Evolutionary conservation across 2,797 vertebrate species (phyloP).

Genomic region (Pseudochirops corinnae): DNA sequence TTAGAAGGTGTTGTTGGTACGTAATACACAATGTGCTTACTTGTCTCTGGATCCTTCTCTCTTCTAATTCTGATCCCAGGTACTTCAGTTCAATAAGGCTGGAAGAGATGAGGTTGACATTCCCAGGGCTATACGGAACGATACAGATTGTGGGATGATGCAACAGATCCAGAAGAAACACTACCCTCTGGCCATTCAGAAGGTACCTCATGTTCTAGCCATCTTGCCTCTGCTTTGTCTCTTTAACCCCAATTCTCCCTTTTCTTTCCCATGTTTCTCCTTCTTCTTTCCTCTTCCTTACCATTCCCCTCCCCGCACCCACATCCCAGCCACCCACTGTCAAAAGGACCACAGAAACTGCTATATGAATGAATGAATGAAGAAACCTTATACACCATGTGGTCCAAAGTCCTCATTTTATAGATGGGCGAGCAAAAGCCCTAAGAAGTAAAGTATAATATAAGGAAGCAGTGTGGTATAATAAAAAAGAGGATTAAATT

Average conservation of each 20-base stretch:
- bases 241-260: neutral
- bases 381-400: neutral
- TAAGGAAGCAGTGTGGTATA: neutral
- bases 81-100: constrained; percentile 81
- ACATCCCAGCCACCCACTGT: neutral
- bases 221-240: neutral
- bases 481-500: neutral
- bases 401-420: neutral
- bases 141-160: constrained; percentile 61
- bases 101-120: constrained; percentile 29
- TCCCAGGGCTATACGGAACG: constrained; percentile 58
- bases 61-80: constrained; percentile 74
- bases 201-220: constrained; percentile 77
- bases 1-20: neutral
- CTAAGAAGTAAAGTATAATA: neutral
- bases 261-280: neutral
- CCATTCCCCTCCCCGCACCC: neutral
- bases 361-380: neutral
- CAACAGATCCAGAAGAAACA: constrained; percentile 72
- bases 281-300: neutral
- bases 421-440: neutral
- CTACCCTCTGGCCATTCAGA: constrained; percentile 77
- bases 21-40: neutral
- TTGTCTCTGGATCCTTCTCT: neutral
- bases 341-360: neutral